Percentiles rank a stretch among this genome's conserved stretches.
Evolutionary conservation across 2,113 vertebrate genomes (phyloP).

Genomic region (Paradoxurus hermaphroditus): DNA sequence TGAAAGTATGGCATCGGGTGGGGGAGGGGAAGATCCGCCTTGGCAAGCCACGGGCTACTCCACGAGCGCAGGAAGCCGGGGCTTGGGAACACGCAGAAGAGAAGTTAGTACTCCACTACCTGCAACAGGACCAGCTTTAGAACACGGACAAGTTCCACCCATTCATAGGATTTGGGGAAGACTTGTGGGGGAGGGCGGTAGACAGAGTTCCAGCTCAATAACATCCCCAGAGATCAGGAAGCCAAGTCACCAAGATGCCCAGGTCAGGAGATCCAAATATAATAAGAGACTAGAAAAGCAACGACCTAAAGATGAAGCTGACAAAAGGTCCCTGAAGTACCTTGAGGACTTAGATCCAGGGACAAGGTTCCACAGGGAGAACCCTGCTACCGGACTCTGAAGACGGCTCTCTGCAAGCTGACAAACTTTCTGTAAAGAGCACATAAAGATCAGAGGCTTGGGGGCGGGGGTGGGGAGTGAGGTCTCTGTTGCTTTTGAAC

Average conservation of each 20-base stretch:
- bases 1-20: background rate
- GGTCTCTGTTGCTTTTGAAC: background rate
- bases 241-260: background rate
- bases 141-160: background rate
- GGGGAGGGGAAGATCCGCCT: background rate
- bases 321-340: background rate
- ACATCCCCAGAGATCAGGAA: background rate
- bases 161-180: background rate
- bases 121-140: background rate
- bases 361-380: rapidly evolving
- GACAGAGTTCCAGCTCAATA: background rate
- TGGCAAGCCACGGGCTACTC: background rate
- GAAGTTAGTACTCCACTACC: background rate
- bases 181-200: rapidly evolving
- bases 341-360: background rate
- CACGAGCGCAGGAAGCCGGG: background rate
- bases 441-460: background rate
- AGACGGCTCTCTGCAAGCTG: background rate
- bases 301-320: background rate
- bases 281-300: background rate
- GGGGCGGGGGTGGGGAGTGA: background rate
- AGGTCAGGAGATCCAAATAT: background rate
- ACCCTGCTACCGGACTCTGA: background rate
- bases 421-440: background rate
- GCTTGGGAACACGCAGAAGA: background rate